Percentiles rank a stretch among this genome's conserved stretches.
These are phyloP conservation scores for Dipodomys ordii DNA, from an alignment of 2,113 vertebrate genomes.

Conservation along the genomic window DNA sequence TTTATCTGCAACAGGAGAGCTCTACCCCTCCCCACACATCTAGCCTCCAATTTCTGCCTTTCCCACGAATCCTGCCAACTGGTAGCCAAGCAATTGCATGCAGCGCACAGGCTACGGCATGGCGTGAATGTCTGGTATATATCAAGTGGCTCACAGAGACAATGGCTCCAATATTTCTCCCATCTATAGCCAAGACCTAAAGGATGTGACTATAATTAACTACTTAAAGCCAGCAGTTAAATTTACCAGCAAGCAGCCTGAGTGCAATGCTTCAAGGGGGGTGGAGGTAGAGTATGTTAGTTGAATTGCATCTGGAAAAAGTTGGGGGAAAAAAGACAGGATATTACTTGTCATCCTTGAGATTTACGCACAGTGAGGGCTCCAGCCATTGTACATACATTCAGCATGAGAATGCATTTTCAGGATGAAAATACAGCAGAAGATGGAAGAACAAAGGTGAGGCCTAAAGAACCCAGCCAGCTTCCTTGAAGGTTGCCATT, in stretches of 20 bases:
- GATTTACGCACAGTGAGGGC: not conserved
- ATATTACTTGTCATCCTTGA: not conserved
- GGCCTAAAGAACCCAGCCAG: not conserved
- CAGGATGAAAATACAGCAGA: not conserved
- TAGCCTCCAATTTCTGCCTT: not conserved
- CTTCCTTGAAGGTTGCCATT: not conserved
- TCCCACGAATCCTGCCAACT: not conserved
- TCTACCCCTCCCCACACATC: not conserved
- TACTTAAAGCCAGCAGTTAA: not conserved
- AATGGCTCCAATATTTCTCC: not conserved
- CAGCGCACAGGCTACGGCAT: accelerated
- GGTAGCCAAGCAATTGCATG: not conserved
- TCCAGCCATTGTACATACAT: not conserved
- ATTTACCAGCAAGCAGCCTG: not conserved
- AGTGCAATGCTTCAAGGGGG: not conserved
- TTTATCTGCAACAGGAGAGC: not conserved
- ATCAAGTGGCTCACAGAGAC: not conserved
- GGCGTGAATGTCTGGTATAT: not conserved
- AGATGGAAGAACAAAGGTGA: not conserved
- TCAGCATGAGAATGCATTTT: not conserved
- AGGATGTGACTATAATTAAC: not conserved
- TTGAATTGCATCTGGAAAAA: not conserved
- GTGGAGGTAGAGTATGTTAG: not conserved
- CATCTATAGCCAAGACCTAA: not conserved
- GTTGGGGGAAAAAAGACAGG: not conserved